Evolutionary conservation across 64 coral and sea anemone species (phyloP).

Genomic region (Actinia tenebrosa): DNA sequence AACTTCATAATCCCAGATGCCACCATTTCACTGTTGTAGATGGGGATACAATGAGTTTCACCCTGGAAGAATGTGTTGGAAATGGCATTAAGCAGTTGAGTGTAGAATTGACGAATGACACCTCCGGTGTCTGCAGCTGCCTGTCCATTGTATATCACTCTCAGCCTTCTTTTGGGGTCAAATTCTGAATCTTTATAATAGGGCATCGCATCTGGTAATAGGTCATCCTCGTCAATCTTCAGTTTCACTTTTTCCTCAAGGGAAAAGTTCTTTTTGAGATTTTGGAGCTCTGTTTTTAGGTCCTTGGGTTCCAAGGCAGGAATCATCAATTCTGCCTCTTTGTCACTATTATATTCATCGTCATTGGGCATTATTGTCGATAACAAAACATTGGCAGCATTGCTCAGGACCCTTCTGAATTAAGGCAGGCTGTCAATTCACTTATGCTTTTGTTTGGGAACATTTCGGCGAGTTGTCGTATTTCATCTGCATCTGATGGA

Average conservation of each 20-base stretch:
- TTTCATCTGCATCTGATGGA: slow-evolving; percentile 47
- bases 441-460: slow-evolving; percentile 62
- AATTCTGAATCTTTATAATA: slow-evolving; percentile 56
- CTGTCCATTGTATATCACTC: slow-evolving; percentile 41
- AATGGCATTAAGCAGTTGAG: slow-evolving; percentile 44
- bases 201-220: slow-evolving; percentile 48
- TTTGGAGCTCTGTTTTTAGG: slow-evolving; percentile 29
- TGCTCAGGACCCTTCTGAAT: slow-evolving; percentile 40
- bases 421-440: slow-evolving; percentile 49
- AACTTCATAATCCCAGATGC: slow-evolving; percentile 65
- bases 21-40: slow-evolving; percentile 46
- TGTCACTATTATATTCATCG: slow-evolving; percentile 23
- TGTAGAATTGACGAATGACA: slow-evolving; percentile 43
- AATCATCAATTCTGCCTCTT: slow-evolving; percentile 39
- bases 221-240: slow-evolving; percentile 43
- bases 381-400: slow-evolving; percentile 50
- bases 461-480: slow-evolving; percentile 65
- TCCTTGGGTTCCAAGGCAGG: slow-evolving; percentile 34
- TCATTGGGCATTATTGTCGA: slow-evolving; percentile 10
- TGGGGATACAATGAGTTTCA: slow-evolving; percentile 29
- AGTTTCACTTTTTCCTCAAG: slow-evolving; percentile 46
- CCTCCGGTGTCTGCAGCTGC: slow-evolving; percentile 51
- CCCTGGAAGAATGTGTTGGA: slow-evolving; percentile 37
- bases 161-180: slow-evolving; percentile 41
- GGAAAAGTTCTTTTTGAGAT: slow-evolving; percentile 48